Evolutionary conservation across 2,888 invertebrate species (phyloP), one percentile per base, ranked within the genome.

Genomic region (Odontothrips loti): DNA sequence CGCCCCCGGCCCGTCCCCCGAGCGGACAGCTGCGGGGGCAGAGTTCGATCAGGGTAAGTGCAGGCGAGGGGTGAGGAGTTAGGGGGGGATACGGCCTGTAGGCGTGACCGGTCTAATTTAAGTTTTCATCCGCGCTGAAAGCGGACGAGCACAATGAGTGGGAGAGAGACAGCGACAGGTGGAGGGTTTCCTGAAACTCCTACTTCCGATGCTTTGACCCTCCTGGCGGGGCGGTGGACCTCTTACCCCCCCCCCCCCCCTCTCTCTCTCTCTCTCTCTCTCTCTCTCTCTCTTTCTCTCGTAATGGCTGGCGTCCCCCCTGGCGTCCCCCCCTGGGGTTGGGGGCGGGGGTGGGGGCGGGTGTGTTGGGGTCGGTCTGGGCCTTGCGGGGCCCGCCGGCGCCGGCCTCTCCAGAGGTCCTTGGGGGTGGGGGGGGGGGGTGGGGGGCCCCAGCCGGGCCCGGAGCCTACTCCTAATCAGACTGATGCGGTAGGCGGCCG

Each of bases 61-160:
- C 58, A 20, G 20, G 2, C 6, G 34, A 6, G 58, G 58, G 20
- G 2, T 43, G 34, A 6, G 58, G 58, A 58, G 58, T 15, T 15
- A 15, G 58, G 58, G 58, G 58, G 58, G 58, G 58, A 51, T n/a
- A 6, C 34, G 34, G 34, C 34, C 34, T 43, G 51, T 11, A 75
- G 68, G 68, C 23, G 68, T 75, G 68, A 75, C 68, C 68, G 68
- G 23, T 75, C 68, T 75, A 75, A 75, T 75, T 75, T 75, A 75
- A 75, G 68, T 75, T 75, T 75, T 75, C 68, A 27, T 75, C 68
- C 68, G 17, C 58, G 58, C 58, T 58, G 58, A 58, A 58, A 58
- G 58, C 20, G 58, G 15, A 15, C 20, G 17, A 6, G 58, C 58
- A 58, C 58, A 15, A 58, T 51, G 58, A 58, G 58, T 6, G 58